phyloP scores from a whole-genome alignment of 2,888 invertebrate species.

The Norana najaformis region DNA sequence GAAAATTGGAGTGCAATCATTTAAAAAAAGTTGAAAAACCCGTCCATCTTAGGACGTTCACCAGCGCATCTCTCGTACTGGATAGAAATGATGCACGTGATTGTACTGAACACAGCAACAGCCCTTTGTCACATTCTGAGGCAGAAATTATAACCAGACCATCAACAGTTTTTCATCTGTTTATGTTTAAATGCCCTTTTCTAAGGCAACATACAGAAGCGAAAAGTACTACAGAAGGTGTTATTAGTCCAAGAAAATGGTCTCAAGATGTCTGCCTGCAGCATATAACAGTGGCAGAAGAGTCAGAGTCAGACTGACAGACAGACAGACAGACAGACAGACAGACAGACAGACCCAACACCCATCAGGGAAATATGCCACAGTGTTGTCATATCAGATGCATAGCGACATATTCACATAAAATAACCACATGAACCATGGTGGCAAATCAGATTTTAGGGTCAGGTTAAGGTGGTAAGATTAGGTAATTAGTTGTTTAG shows the following conservation, averaged over 20 bases:
- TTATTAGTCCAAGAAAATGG: no score
- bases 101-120: background rate
- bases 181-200: background rate
- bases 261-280: no score
- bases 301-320: no score
- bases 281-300: no score
- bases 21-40: background rate
- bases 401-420: background rate
- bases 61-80: background rate
- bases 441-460: background rate
- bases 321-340: no score
- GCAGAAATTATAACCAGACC: background rate
- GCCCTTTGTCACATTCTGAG: no score
- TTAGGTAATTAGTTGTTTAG: background rate
- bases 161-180: background rate
- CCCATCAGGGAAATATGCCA: no score
- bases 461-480: no score
- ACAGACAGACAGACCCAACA: no score
- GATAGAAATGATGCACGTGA: background rate
- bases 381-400: no score
- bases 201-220: background rate
- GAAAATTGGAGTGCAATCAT: background rate
- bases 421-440: slow-evolving; percentile 3
- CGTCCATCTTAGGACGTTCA: background rate
- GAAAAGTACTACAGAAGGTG: no score